Conservation (phyloP, 2,888 invertebrate genomes). For the Endotricha flammealis region DNA sequence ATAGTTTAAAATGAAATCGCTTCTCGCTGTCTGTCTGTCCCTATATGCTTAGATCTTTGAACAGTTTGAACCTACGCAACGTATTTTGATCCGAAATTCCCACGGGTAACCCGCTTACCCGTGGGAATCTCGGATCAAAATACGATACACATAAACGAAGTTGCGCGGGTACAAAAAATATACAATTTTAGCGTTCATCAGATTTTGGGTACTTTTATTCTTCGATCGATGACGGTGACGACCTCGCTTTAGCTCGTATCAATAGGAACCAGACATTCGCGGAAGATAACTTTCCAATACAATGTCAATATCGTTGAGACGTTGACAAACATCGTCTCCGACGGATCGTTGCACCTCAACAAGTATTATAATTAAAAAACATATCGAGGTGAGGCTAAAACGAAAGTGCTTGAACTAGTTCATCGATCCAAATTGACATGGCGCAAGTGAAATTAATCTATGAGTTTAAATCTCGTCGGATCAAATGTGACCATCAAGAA, state of each 20-base stretch:
- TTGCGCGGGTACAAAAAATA: too few species aligned
- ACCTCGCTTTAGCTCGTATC: too few species aligned
- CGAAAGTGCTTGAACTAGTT: slow-evolving; percentile 46
- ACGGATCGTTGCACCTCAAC: slow-evolving; percentile 31
- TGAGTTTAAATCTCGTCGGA: slow-evolving; percentile 11
- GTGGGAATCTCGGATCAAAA: too few species aligned
- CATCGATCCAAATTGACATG: slow-evolving; percentile 26
- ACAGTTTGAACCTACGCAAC: too few species aligned
- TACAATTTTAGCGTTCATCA: too few species aligned
- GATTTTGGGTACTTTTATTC: too few species aligned
- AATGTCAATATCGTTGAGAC: slow-evolving; percentile 50
- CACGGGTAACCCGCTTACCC: too few species aligned
- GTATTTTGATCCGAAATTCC: too few species aligned
- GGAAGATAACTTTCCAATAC: slow-evolving; percentile 65
- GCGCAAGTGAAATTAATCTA: slow-evolving; percentile 30
- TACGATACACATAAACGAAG: too few species aligned
- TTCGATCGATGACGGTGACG: slow-evolving; percentile 19
- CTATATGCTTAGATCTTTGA: too few species aligned
- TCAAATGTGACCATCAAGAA: slow-evolving; percentile 7
- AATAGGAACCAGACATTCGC: slow-evolving; percentile 39
- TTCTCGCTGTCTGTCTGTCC: too few species aligned
- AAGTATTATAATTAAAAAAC: slow-evolving; percentile 28
- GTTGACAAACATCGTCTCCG: slow-evolving; percentile 27
- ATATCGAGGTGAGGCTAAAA: slow-evolving; percentile 42
- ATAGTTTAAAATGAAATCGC: too few species aligned